A percentile compares a stretch with the other conserved stretches of the same genome.
phyloP scores from a whole-genome alignment of 2,113 vertebrate genomes.

The Hydrolagus affinis region DNA sequence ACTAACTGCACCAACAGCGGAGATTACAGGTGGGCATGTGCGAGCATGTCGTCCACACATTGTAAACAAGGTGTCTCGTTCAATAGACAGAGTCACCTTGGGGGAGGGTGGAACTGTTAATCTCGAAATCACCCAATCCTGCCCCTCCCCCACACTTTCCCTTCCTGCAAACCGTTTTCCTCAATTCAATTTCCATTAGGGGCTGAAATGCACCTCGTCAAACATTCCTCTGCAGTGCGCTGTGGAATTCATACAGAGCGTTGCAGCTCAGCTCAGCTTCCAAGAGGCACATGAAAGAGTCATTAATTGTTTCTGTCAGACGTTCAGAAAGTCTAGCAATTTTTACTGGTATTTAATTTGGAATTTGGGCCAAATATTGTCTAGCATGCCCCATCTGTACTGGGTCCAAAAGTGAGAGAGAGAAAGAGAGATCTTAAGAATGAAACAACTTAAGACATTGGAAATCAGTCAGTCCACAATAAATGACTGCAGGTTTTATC shows the following conservation, averaged over 20 bases:
- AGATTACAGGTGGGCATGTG: no score
- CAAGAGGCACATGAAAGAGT: no score
- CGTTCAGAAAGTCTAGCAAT: neutral
- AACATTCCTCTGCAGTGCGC: slow-evolving; percentile 5
- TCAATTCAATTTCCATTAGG: neutral
- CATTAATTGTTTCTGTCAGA: neutral
- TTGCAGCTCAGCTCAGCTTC: neutral
- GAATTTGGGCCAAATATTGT: neutral
- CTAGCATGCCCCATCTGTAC: neutral
- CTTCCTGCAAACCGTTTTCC: neutral
- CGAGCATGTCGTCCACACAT: no score
- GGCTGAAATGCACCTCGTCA: neutral
- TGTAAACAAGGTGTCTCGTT: no score
- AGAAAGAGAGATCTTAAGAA: neutral
- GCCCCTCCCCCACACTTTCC: no score
- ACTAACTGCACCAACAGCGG: no score
- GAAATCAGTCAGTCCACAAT: slow-evolving; percentile 41
- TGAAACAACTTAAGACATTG: slow-evolving; percentile 12
- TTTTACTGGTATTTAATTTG: neutral
- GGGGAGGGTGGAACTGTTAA: no score
- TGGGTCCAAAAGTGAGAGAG: neutral
- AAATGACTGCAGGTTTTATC: slow-evolving; percentile 39
- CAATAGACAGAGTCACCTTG: no score
- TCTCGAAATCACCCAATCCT: no score
- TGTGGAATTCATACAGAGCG: neutral